Base-by-base conservation (phyloP, 1,140 invertebrate species). In the Latrodectus geometricus region DNA sequence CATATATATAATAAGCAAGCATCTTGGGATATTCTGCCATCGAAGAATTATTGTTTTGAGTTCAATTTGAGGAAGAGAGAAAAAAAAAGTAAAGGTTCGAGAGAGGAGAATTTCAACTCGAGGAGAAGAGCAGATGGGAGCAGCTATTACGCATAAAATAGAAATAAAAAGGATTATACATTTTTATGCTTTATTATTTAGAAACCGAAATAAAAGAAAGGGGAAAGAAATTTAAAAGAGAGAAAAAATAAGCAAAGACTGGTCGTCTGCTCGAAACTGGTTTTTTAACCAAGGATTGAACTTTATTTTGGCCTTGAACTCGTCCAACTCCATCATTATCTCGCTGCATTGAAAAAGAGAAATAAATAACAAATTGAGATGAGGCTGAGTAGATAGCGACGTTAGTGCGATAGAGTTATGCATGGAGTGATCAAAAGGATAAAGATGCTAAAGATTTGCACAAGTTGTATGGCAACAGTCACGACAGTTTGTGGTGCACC, bases 271-370 rank as follows among this genome's bases (percentile, higher is more conserved):
- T 76, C 50, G 21, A 76, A 78, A 78, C 76, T 68, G 61, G 76
- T 78, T 78, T 78, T 56, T 21, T 17, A 20, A 56, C 54, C 65
- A 49, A 66, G 76, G 68, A 61, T 23, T 78, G 76, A 78, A 78
- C 76, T 78, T 68, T 68, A 68, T 78, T 68, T 23, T 78, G 76
- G 76, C 76, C 76, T 78, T 78, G 76, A 78, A 78, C 76, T 78
- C 61, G 61, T 61, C 61, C 56, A 23, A 66, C 61, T 78, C 76
- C 76, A 78, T 78, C 76, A 78, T 76, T 76, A 76, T 56, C 23
- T 76, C n/a, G 9, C 52, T 61, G 50, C 54, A 76, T 78, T 65
- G 15, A 11, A 68, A 50, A 78, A 49, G 17, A 66, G 76, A 65
- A 78, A 78, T 78, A 65, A 78, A 78, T 56, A 52, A 68, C 20